These are phyloP conservation scores for Rhinopithecus roxellana DNA, from an alignment of 2,113 vertebrate genomes.

Conservation along the genomic window DNA sequence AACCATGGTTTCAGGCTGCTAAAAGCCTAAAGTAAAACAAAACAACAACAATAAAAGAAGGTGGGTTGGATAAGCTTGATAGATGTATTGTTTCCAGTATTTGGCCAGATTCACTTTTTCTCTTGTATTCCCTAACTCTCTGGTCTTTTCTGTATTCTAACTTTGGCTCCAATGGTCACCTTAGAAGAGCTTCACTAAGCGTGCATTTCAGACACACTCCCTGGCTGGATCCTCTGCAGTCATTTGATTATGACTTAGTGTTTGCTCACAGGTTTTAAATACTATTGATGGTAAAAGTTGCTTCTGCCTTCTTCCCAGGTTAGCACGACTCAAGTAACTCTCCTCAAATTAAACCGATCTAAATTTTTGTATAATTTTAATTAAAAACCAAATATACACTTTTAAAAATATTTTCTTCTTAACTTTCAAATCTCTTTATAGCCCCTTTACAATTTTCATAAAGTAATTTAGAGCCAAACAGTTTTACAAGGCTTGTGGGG, in stretches of 20 bases:
- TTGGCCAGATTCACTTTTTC: neutral
- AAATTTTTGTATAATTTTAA: slow-evolving; percentile 27
- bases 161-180: neutral
- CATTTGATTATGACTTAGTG: neutral
- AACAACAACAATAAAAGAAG: too few species aligned
- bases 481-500: neutral
- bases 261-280: neutral
- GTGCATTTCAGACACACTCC: neutral
- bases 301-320: neutral
- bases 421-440: neutral
- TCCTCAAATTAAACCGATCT: neutral
- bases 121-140: neutral
- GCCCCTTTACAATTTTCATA: neutral
- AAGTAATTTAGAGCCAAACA: neutral
- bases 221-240: neutral
- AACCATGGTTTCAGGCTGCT: too few species aligned
- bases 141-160: neutral
- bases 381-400: slow-evolving; percentile 5
- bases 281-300: neutral
- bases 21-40: too few species aligned
- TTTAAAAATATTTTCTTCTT: neutral
- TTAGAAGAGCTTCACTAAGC: neutral
- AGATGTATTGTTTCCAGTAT: neutral
- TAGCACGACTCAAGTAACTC: neutral
- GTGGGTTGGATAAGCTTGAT: too few species aligned